Conservation (phyloP, 2,797 vertebrate genomes). For the Onychomys torridus region DNA sequence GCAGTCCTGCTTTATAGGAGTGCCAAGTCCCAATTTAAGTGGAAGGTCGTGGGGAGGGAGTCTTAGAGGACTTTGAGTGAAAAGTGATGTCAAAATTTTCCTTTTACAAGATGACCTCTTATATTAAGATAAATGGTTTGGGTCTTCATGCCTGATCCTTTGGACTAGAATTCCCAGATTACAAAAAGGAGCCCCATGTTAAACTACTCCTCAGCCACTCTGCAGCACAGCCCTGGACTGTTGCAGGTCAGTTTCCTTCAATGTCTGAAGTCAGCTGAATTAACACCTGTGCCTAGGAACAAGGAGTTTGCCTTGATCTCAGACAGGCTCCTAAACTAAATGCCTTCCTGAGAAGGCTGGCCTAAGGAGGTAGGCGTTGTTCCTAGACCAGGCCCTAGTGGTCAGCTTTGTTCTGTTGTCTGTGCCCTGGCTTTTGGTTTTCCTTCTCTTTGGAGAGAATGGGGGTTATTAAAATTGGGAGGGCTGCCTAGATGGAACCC, state of each 20-base stretch:
- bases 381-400: background rate
- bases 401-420: background rate
- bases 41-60: background rate
- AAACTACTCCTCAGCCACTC: background rate
- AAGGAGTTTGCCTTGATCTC: background rate
- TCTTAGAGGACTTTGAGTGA: slow-evolving; percentile 31
- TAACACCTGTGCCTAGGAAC: background rate
- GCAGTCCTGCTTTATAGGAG: background rate
- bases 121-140: slow-evolving; percentile 26
- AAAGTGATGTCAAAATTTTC: background rate
- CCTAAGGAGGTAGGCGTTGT: background rate
- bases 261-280: background rate
- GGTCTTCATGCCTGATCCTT: slow-evolving; percentile 19
- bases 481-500: background rate
- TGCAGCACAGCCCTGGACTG: background rate
- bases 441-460: background rate
- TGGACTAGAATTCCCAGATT: slow-evolving; percentile 22
- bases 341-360: background rate
- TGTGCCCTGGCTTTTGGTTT: background rate
- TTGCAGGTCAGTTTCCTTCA: background rate
- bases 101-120: slow-evolving; percentile 28
- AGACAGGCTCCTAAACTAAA: background rate
- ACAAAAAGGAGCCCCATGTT: background rate
- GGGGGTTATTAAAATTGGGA: background rate
- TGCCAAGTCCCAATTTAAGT: slow-evolving; percentile 32